phyloP scores from a whole-genome alignment of 2,113 vertebrate species.

The Neotoma lepida region DNA sequence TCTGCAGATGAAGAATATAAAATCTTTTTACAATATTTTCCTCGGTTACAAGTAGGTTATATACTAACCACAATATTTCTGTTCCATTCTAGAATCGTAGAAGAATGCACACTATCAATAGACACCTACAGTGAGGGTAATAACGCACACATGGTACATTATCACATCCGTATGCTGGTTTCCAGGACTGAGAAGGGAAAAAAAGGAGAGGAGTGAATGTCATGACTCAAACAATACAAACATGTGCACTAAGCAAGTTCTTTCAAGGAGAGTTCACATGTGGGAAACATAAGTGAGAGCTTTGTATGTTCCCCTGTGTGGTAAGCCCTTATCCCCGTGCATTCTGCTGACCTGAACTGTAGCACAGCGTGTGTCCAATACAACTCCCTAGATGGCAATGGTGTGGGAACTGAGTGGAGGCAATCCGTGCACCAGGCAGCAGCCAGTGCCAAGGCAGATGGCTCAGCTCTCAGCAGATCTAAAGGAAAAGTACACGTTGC shows the following conservation, averaged over 20 bases:
- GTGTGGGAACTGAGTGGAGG: neutral
- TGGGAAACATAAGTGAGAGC: constrained; percentile 56
- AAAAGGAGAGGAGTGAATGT: constrained; percentile 49
- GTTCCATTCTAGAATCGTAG: constrained; percentile 25
- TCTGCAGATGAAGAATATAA: constrained; percentile 81
- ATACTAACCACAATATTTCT: constrained; percentile 77
- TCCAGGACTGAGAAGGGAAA: constrained; percentile 60
- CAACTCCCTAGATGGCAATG: neutral
- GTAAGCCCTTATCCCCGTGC: neutral
- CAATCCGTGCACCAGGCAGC: neutral
- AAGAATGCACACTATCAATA: constrained; percentile 69
- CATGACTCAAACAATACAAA: constrained; percentile 64
- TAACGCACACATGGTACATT: constrained; percentile 60
- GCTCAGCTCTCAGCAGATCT: neutral
- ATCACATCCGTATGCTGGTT: constrained; percentile 62
- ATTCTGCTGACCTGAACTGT: neutral
- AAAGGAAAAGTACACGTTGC: rapidly evolving
- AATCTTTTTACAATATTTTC: constrained; percentile 79
- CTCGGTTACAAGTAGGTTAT: constrained; percentile 75
- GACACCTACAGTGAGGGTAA: constrained; percentile 71
- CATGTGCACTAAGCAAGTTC: constrained; percentile 36
- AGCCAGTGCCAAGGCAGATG: neutral
- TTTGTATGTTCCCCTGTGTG: neutral
- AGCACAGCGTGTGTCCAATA: constrained; percentile 3
- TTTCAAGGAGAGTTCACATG: constrained; percentile 58